These are phyloP conservation scores for Synodontis membranacea DNA, from an alignment of 2,113 vertebrate species.

Conservation along the genomic window DNA sequence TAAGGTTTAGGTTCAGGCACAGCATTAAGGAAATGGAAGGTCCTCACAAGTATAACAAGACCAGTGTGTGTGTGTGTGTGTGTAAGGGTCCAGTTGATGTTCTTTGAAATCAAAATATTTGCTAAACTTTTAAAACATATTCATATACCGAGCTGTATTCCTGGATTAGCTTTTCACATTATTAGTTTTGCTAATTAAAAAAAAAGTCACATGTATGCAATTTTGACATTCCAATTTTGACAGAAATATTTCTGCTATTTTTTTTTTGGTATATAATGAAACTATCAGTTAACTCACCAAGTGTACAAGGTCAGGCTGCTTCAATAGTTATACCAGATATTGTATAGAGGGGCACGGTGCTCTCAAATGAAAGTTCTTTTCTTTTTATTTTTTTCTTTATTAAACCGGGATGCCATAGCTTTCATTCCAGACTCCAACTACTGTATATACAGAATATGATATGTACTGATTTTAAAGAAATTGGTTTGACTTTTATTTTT, in stretches of 20 bases:
- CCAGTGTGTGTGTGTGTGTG: background rate
- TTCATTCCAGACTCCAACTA: no score
- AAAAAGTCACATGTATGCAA: background rate
- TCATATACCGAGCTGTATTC: background rate
- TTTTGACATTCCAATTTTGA: background rate
- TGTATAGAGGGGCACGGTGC: background rate
- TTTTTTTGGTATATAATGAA: background rate
- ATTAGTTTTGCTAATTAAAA: background rate
- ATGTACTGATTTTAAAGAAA: background rate
- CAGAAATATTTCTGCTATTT: background rate
- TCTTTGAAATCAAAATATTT: background rate
- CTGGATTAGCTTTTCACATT: background rate
- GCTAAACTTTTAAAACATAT: background rate
- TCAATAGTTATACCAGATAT: background rate
- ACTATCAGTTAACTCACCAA: background rate
- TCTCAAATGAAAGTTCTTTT: background rate
- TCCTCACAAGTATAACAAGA: no score
- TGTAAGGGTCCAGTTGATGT: background rate
- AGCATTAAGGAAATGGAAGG: no score
- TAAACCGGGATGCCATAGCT: background rate
- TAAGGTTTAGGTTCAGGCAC: no score
- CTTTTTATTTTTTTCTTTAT: background rate
- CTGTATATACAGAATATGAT: no score
- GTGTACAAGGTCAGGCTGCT: background rate
- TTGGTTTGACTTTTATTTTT: no score